Percentiles rank a stretch among this genome's conserved stretches.
phyloP scores from a whole-genome alignment of 1,140 invertebrate species.

The Metaphire vulgaris region DNA sequence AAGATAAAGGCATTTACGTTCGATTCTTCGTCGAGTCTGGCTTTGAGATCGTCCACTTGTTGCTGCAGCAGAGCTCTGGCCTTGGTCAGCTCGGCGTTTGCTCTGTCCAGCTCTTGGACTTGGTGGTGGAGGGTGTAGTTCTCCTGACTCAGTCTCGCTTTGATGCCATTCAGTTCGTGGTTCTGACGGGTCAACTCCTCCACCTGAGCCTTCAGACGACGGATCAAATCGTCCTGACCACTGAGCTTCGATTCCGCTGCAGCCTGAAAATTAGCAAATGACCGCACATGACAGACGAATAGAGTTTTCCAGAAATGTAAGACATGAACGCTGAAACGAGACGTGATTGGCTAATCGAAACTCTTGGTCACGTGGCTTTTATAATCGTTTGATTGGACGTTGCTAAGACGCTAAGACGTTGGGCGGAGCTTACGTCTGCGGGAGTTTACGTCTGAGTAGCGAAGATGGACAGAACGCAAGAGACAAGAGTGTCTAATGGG shows the following conservation, averaged over 20 bases:
- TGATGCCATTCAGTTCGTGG: slow-evolving; percentile 44
- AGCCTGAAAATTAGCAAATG: slow-evolving; percentile 34
- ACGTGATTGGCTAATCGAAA: no score
- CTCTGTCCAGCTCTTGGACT: slow-evolving; percentile 50
- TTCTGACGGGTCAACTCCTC: slow-evolving; percentile 50
- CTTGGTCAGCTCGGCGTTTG: slow-evolving; percentile 48
- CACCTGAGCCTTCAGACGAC: slow-evolving; percentile 45
- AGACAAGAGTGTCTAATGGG: no score
- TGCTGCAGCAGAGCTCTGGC: slow-evolving; percentile 43
- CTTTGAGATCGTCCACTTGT: slow-evolving; percentile 47
- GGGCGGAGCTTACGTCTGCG: no score
- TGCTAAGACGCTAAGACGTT: no score
- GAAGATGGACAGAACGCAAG: no score
- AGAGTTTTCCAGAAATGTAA: no score
- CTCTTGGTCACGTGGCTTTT: neutral
- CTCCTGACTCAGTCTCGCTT: slow-evolving; percentile 49
- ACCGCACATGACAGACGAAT: neutral
- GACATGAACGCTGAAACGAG: neutral
- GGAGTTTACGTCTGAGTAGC: no score
- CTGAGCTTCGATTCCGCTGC: slow-evolving; percentile 47
- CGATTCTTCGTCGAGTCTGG: slow-evolving; percentile 47
- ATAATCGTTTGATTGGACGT: no score
- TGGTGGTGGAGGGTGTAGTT: slow-evolving; percentile 52
- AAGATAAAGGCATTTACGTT: slow-evolving; percentile 1
- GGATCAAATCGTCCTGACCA: slow-evolving; percentile 41